phyloP scores from a whole-genome alignment of 1,140 invertebrate species.

The Mercenaria mercenaria region DNA sequence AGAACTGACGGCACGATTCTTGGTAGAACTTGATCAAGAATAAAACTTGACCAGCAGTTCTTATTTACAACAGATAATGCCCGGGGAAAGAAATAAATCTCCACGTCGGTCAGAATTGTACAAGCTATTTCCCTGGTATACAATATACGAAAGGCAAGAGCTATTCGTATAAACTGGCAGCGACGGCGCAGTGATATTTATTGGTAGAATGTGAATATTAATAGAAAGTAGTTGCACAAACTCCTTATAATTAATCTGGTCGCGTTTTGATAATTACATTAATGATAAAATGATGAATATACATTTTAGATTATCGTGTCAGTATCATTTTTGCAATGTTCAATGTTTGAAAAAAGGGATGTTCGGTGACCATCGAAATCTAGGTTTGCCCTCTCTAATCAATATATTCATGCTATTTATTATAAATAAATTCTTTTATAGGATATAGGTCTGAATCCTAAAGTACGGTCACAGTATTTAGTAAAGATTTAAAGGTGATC shows the following conservation, averaged over 20 bases:
- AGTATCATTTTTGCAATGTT: slow-evolving; percentile 21
- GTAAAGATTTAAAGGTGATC: too few species aligned
- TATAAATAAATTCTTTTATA: background rate
- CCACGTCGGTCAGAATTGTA: slow-evolving; percentile 23
- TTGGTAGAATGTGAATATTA: background rate
- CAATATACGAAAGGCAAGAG: slow-evolving; percentile 19
- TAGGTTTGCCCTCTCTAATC: background rate
- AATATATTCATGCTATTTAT: background rate
- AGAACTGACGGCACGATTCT: background rate
- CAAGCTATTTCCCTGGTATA: slow-evolving; percentile 29
- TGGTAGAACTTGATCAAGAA: slow-evolving; percentile 41
- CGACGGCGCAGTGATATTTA: slow-evolving; percentile 4
- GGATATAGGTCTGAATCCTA: too few species aligned
- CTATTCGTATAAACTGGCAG: background rate
- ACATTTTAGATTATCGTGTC: background rate
- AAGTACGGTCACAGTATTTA: too few species aligned
- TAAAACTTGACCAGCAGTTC: slow-evolving; percentile 33
- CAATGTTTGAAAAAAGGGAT: background rate
- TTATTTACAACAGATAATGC: slow-evolving; percentile 20
- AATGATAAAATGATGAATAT: slow-evolving; percentile 24
- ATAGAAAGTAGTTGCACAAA: slow-evolving; percentile 2
- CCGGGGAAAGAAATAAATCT: slow-evolving; percentile 32
- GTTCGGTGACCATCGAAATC: background rate
- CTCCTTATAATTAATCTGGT: slow-evolving; percentile 35
- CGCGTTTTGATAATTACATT: slow-evolving; percentile 16